Percentiles rank a stretch among this genome's conserved stretches.
Conservation (phyloP, 2,113 vertebrate species). For the Vulpes ferrilata region DNA sequence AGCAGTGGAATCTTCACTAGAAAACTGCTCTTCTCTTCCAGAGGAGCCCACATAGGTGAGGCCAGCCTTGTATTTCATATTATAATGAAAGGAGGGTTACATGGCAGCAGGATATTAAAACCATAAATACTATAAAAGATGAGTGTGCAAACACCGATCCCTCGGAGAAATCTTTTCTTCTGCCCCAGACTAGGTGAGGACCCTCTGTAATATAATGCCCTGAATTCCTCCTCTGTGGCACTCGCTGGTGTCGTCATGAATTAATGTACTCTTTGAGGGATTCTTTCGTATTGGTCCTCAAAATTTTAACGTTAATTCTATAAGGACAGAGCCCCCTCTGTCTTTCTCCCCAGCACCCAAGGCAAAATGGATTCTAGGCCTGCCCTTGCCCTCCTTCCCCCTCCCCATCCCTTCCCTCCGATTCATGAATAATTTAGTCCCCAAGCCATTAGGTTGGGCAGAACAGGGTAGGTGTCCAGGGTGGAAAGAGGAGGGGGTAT, state of each 20-base stretch:
- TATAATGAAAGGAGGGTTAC: constrained; percentile 72
- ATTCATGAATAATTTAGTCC: constrained; percentile 71
- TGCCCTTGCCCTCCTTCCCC: background rate
- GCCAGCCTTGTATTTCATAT: constrained; percentile 75
- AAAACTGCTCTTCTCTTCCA: constrained; percentile 56
- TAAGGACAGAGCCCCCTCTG: background rate
- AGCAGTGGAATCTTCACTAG: constrained; percentile 39
- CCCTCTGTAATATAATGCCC: constrained; percentile 43
- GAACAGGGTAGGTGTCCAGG: background rate
- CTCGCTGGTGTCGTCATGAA: constrained; percentile 6
- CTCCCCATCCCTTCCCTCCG: background rate
- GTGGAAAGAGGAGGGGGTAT: background rate
- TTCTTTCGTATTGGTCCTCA: constrained; percentile 44
- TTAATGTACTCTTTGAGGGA: constrained; percentile 55
- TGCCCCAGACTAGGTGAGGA: constrained; percentile 55
- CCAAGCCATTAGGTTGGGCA: constrained; percentile 45
- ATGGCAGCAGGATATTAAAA: constrained; percentile 77
- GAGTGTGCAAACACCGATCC: constrained; percentile 52
- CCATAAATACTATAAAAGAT: constrained; percentile 79
- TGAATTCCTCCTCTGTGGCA: constrained; percentile 22
- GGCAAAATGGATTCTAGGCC: background rate
- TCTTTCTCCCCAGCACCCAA: background rate
- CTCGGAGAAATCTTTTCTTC: constrained; percentile 68
- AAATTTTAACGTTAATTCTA: constrained; percentile 58
- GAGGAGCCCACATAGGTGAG: constrained; percentile 61